phyloP scores from a whole-genome alignment of 2,113 vertebrate species.

The Lota lota region DNA sequence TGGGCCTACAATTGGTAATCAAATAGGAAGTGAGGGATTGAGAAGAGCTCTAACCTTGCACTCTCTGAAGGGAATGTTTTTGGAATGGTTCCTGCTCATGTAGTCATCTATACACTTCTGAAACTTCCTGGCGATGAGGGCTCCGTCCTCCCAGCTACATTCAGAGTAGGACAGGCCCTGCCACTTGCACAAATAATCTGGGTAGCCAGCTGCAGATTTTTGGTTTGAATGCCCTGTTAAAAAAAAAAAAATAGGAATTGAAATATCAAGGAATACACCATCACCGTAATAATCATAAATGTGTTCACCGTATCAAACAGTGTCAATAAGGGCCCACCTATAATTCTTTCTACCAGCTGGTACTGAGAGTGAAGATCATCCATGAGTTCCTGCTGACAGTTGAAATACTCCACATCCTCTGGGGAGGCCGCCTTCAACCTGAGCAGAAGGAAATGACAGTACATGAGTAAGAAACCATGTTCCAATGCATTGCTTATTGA shows the following conservation, averaged over 20 bases:
- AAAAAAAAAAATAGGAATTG: not conserved
- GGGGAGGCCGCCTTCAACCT: conserved; percentile 95
- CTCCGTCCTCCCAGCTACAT: conserved; percentile 98
- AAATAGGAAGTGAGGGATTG: no score
- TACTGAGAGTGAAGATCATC: conserved; percentile 97
- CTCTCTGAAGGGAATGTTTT: conserved; percentile 92
- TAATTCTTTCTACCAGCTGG: conserved; percentile 95
- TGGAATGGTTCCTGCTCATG: conserved; percentile 93
- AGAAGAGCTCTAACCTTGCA: conserved; percentile 81
- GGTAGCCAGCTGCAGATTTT: conserved; percentile 94
- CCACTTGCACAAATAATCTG: conserved; percentile 99
- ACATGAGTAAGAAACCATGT: not conserved
- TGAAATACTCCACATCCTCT: conserved; percentile 98
- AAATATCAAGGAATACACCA: not conserved
- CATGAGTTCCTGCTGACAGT: conserved; percentile 95
- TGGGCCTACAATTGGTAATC: no score
- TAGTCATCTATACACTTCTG: conserved; percentile 92
- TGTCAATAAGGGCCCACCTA: conserved; percentile 74
- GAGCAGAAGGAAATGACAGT: not conserved
- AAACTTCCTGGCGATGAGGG: conserved; percentile 91
- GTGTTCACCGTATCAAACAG: not conserved
- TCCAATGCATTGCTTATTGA: no score
- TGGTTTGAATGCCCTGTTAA: conserved; percentile 94
- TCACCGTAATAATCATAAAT: not conserved
- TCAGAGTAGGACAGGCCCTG: conserved; percentile 95